These are phyloP conservation scores for Agonum fuliginosum DNA, from an alignment of 2,888 invertebrate genomes.

Conservation along the genomic window DNA sequence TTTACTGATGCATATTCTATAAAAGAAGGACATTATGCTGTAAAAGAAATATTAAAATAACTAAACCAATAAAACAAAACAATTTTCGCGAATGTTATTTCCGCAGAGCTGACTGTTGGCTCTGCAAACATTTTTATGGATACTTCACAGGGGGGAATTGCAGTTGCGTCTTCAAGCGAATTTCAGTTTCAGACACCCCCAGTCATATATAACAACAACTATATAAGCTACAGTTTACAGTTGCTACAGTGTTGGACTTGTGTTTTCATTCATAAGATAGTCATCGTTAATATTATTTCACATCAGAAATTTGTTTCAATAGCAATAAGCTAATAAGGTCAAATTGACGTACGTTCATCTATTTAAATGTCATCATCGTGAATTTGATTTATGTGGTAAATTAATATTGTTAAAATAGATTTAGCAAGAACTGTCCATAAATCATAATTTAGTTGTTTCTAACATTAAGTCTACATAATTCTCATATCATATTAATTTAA, in stretches of 20 bases:
- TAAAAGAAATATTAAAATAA: conserved; percentile 37
- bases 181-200: not conserved
- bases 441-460: not conserved
- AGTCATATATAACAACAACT: not conserved
- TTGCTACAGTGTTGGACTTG: too few species aligned
- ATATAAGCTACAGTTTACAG: too few species aligned
- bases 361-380: not conserved
- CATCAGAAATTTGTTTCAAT: not conserved
- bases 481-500: not conserved
- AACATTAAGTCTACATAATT: not conserved
- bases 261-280: too few species aligned
- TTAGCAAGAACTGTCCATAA: not conserved
- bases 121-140: conserved; percentile 13
- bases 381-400: conserved; percentile 11
- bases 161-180: conserved; percentile 8
- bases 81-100: conserved; percentile 35
- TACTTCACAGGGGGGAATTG: conserved; percentile 19
- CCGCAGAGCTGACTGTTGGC: conserved; percentile 4
- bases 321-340: not conserved
- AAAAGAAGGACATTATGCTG: not conserved
- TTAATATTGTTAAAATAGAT: not conserved
- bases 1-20: conserved; percentile 15
- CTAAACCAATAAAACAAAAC: conserved; percentile 39
- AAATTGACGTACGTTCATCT: not conserved
- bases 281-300: too few species aligned